These are phyloP conservation scores for Ptilonorhynchus violaceus DNA, from an alignment of 2,113 vertebrate species.

Conservation along the genomic window DNA sequence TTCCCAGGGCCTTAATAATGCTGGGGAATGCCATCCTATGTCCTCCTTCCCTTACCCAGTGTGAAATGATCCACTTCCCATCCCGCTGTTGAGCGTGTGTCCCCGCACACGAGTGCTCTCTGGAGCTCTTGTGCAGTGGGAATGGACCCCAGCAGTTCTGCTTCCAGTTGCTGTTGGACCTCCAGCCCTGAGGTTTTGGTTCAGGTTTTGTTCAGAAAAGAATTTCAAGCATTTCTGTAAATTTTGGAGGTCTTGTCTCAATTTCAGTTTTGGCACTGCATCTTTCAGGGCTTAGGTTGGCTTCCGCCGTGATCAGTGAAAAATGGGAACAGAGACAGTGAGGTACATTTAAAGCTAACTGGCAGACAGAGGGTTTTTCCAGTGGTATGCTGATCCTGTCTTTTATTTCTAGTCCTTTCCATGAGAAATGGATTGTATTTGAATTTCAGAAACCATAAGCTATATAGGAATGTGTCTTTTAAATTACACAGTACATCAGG, in stretches of 20 bases:
- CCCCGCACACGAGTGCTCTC: neutral
- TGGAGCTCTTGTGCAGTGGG: neutral
- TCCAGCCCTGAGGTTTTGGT: neutral
- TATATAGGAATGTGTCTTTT: neutral
- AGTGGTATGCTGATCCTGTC: neutral
- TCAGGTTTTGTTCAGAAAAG: neutral
- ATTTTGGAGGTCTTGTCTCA: neutral
- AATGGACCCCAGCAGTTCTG: neutral
- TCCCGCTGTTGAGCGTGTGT: rapidly evolving
- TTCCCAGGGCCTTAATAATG: rapidly evolving
- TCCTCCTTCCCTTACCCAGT: rapidly evolving
- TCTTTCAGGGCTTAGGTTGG: neutral
- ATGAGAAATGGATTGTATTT: neutral
- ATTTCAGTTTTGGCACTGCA: neutral
- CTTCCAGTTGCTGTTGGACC: neutral
- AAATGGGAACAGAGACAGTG: neutral
- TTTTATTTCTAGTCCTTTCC: constrained; percentile 8
- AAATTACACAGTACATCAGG: neutral
- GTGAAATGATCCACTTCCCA: neutral
- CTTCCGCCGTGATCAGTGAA: neutral
- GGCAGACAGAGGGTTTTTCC: constrained; percentile 1
- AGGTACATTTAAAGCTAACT: neutral
- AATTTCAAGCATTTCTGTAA: neutral
- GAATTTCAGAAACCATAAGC: constrained; percentile 26
- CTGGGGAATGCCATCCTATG: rapidly evolving